Evolutionary conservation across 2,113 vertebrate genomes (phyloP).

Genomic region (Gymnarchus niloticus): DNA sequence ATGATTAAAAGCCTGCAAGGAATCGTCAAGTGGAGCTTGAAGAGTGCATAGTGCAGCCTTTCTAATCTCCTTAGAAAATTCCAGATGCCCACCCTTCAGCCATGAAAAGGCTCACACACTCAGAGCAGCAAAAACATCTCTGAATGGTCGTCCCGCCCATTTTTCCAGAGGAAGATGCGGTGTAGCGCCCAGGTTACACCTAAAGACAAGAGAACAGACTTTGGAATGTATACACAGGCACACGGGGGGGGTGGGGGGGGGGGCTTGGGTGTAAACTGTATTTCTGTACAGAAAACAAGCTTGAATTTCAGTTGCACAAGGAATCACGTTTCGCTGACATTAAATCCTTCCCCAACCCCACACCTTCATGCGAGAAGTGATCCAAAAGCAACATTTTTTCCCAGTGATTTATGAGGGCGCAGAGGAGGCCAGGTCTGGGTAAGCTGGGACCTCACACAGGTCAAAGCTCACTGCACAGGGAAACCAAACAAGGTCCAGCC

Average conservation of each 20-base stretch:
- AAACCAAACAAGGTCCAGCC: neutral
- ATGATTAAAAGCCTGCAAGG: constrained; percentile 53
- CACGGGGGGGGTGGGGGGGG: too few species aligned
- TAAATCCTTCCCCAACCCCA: constrained; percentile 17
- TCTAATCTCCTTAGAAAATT: constrained; percentile 45
- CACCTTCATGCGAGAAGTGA: constrained; percentile 14
- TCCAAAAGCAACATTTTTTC: constrained; percentile 39
- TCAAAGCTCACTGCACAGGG: neutral
- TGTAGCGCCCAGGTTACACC: neutral
- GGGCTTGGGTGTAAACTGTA: neutral
- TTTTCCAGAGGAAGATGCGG: neutral
- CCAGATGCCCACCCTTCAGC: constrained; percentile 28
- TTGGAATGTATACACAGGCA: neutral
- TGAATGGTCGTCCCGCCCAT: neutral
- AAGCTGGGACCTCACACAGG: constrained; percentile 19
- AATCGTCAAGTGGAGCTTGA: constrained; percentile 55
- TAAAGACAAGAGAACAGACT: neutral
- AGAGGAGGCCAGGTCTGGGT: neutral
- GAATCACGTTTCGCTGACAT: constrained; percentile 6
- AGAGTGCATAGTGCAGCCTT: constrained; percentile 44
- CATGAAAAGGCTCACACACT: constrained; percentile 27
- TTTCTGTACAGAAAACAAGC: constrained; percentile 5
- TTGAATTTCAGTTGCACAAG: neutral
- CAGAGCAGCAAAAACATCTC: constrained; percentile 27
- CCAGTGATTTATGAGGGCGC: constrained; percentile 28